Evolutionary conservation across 1,140 invertebrate species (phyloP).

Genomic region (Protaetia brevitarsis): DNA sequence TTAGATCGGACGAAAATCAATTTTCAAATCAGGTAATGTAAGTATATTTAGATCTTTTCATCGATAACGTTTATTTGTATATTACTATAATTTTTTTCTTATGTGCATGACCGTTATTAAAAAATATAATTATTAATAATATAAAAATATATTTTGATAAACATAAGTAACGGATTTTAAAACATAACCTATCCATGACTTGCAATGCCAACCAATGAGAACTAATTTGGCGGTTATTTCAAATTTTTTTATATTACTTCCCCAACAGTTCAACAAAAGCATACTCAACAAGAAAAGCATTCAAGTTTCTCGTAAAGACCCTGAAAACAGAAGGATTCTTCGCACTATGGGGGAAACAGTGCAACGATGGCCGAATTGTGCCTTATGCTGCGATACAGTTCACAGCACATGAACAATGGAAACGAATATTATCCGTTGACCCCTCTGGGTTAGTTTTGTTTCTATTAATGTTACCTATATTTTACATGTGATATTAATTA

Average conservation of each 20-base stretch:
- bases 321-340: conserved; percentile 72
- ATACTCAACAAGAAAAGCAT: conserved; percentile 77
- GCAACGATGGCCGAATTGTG: conserved; percentile 95
- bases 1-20: conserved; percentile 97
- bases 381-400: conserved; percentile 98
- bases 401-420: conserved; percentile 95
- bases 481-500: not conserved
- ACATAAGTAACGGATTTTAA: too few relatives aligned
- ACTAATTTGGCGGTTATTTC: not conserved
- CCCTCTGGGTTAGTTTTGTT: conserved; percentile 54
- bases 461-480: not conserved
- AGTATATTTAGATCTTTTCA: too few relatives aligned
- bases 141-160: too few relatives aligned
- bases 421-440: conserved; percentile 72
- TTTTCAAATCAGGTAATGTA: conserved; percentile 79
- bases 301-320: conserved; percentile 71
- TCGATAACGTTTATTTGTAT: not conserved
- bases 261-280: conserved; percentile 57
- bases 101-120: not conserved
- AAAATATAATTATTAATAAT: not conserved
- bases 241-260: not conserved
- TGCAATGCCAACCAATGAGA: too few relatives aligned
- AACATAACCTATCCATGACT: too few relatives aligned
- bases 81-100: not conserved
- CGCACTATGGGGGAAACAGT: conserved; percentile 93